Evolutionary conservation across 2,888 invertebrate species (phyloP), one percentile per base, ranked within the genome.

Genomic region (Tolmerus cingulatus): DNA sequence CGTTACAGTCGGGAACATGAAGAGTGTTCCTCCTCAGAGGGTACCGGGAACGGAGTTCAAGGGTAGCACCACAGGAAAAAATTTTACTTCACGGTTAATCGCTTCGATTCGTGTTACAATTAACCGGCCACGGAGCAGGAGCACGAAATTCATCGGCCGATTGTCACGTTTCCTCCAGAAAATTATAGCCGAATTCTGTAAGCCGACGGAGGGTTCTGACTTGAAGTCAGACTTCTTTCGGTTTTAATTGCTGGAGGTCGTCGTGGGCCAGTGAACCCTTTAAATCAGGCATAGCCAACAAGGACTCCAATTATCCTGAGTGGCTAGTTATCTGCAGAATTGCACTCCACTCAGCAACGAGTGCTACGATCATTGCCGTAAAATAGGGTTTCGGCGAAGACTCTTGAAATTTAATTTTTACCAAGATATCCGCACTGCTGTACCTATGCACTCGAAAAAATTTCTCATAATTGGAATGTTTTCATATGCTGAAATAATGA

Each of bases 41-140:
- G 1, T 46, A 27, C 19, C 16, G 43, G 8, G 12, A 79, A n/a
- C 23, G 12, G 79, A 51, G 79, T 79, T 79, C 79, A 79, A 79
- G 51, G 23, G 79, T 79, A 79, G 30, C n/a, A 51, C 79, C 51
- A 16, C 51, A 30, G 51, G 30, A 79, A 51, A 34, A 79, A 79
- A 30, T 79, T 23, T 79, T 51, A 30, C 46, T 55, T 79, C 79
- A 79, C 79, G 79, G 79, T 79, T 79, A 79, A 79, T 79, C 79
- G 79, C 55, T 23, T 66, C 51, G 78, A 14, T 79, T 79, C 79
- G 55, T 79, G 55, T 79, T 79, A 79, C 79, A 79, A 79, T 79
- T 79, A 79, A 51, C 19, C 14, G 19, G 23, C 23, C 51, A 14
- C 23, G 79, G 51, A 16, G 27, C 23, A 79, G 79, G 40, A 43